Evolutionary conservation across 2,888 invertebrate genomes (phyloP).

Genomic region (Papilio demoleus): DNA sequence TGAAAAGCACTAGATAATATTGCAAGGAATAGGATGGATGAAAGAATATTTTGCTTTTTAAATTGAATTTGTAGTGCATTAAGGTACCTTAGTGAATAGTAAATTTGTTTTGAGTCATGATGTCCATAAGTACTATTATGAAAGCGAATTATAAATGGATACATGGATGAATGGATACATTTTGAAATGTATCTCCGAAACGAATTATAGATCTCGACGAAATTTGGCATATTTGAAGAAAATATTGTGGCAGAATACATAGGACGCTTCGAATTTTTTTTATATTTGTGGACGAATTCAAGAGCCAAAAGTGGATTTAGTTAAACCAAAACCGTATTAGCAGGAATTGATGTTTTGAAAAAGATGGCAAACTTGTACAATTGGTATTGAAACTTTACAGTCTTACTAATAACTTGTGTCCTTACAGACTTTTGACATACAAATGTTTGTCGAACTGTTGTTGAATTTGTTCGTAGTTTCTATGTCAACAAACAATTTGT

Average conservation of each 20-base stretch:
- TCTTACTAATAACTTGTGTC: background rate
- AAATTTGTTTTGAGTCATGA: background rate
- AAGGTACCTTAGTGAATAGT: background rate
- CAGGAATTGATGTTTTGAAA: too few relatives aligned
- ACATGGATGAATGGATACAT: too few relatives aligned
- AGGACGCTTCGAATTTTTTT: too few relatives aligned
- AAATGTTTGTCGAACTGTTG: constrained; percentile 2
- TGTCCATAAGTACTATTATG: too few relatives aligned
- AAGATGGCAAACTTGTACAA: background rate
- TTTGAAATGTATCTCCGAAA: too few relatives aligned
- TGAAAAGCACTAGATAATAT: constrained; percentile 27
- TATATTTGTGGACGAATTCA: too few relatives aligned
- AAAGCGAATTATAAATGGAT: too few relatives aligned
- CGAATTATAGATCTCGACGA: too few relatives aligned
- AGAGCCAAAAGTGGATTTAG: too few relatives aligned
- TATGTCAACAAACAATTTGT: constrained; percentile 14
- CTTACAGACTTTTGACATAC: constrained; percentile 3
- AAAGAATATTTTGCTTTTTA: background rate
- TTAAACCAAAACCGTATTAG: too few relatives aligned
- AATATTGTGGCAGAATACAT: too few relatives aligned
- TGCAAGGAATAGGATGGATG: constrained; percentile 3
- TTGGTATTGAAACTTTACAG: background rate
- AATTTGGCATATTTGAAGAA: too few relatives aligned
- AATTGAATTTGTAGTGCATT: constrained; percentile 6
- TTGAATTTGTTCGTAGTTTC: constrained; percentile 1